Percentiles rank a stretch among this genome's conserved stretches.
These are phyloP conservation scores for Turnix velox DNA, from an alignment of 2,113 vertebrate species.

Conservation along the genomic window DNA sequence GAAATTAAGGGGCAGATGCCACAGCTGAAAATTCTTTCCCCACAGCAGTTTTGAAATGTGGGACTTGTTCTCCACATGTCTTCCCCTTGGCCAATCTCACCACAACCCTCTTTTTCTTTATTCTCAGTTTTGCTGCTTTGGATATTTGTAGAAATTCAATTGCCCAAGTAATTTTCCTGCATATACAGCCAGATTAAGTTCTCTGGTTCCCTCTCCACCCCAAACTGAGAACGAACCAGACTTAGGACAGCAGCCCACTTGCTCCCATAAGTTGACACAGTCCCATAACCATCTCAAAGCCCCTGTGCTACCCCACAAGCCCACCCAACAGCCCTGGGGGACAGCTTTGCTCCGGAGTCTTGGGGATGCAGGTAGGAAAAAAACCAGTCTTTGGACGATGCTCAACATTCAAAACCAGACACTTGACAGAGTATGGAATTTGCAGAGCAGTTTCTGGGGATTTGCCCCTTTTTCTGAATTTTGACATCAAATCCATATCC, in stretches of 20 bases:
- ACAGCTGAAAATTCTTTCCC: neutral
- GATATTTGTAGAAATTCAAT: neutral
- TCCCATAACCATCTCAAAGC: accelerated
- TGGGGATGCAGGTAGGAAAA: neutral
- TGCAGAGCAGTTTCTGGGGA: neutral
- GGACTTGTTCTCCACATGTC: neutral
- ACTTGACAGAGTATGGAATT: neutral
- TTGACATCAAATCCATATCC: neutral
- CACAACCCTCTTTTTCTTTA: neutral
- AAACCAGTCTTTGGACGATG: neutral
- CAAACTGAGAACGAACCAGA: neutral
- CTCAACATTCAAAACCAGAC: accelerated
- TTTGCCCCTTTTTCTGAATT: neutral
- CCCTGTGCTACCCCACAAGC: accelerated
- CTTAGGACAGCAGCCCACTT: neutral
- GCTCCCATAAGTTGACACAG: neutral
- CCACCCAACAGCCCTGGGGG: neutral
- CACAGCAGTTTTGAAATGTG: accelerated
- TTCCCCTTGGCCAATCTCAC: neutral
- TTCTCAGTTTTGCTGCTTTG: neutral
- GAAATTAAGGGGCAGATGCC: neutral
- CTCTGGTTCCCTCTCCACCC: accelerated
- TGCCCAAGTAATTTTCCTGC: neutral
- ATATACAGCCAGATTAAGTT: neutral
- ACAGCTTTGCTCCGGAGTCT: neutral